Base-by-base conservation (phyloP, 2,797 vertebrate genomes). In the Mallotus villosus region DNA sequence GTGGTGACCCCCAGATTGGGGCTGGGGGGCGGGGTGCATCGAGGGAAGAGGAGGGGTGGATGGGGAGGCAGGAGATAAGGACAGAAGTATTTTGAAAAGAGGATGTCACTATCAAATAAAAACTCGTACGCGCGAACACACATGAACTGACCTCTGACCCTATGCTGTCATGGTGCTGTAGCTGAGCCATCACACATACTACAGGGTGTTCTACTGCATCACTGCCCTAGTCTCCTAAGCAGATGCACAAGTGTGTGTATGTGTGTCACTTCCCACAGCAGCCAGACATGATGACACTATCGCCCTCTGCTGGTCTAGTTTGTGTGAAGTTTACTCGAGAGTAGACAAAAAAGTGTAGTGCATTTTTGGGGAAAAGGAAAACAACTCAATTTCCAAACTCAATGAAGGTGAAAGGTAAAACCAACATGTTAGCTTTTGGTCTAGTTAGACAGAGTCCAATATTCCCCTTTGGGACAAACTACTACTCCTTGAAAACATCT, bases 141-240 rank as follows among this genome's bases (percentile, higher is more conserved):
- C 84, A 70, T 75, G 4, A 32, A 32, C 29, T 63, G 61, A 74
- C 75, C 81, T 75, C 76, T 89, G 87, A 87, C 89, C 86, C 71
- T 60, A 84, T 90, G 91, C 83, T 90, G 86, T 90, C 86, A 86
- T 24, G 11, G 72, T 83, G 70, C 76, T 80, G 79, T 41, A 41
- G 11, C 81, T 80, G 86, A 80, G 73, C 82, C 77, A 62, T 68
- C 76, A 74, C 69, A 21, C 67, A 72, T 8, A 17, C 77, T 70
- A 0, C 12, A 25, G 72, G 68, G 81, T 25, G 75, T 73, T 46
- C 4, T 21, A 58, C 77, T 65, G 81, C 87, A 84, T 85, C 77
- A 59, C 78, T 82, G 85, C 76, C 80, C 87, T 73, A 81, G 82
- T 89, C 87, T 89, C 83, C 74, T 58, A 85, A 87, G 87, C 77